phyloP scores from a whole-genome alignment of 2,797 vertebrate genomes.

The Erpetoichthys calabaricus region DNA sequence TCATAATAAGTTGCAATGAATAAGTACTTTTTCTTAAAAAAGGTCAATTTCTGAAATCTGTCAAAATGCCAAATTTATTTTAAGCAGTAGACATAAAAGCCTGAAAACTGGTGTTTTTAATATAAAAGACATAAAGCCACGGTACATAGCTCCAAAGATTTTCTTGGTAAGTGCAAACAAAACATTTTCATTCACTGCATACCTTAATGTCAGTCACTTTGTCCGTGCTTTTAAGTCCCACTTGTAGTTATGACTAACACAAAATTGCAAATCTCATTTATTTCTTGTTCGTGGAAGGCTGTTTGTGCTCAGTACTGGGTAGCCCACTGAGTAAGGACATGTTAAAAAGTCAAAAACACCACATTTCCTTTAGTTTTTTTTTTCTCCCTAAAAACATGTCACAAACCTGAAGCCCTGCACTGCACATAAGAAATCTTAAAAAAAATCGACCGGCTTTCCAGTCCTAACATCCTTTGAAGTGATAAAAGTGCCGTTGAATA shows the following conservation, averaged over 20 bases:
- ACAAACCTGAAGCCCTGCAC: slow-evolving; percentile 27
- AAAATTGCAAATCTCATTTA: slow-evolving; percentile 25
- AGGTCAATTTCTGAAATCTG: too few relatives aligned
- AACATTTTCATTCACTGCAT: background rate
- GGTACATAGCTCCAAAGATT: background rate
- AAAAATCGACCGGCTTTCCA: slow-evolving; percentile 27
- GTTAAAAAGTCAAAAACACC: slow-evolving; percentile 35
- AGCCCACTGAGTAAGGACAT: slow-evolving; percentile 25
- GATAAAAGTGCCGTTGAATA: slow-evolving; percentile 35
- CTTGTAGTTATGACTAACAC: background rate
- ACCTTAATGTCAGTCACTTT: background rate
- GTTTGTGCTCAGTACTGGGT: slow-evolving; percentile 41
- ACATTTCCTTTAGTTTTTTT: slow-evolving; percentile 37
- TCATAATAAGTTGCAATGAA: too few relatives aligned
- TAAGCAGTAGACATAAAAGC: too few relatives aligned
- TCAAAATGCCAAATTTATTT: too few relatives aligned
- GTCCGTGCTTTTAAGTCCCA: background rate
- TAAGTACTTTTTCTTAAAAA: too few relatives aligned
- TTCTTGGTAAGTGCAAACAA: background rate
- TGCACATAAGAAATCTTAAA: slow-evolving; percentile 27
- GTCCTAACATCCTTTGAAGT: slow-evolving; percentile 18
- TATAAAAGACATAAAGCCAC: background rate
- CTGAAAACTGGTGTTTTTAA: too few relatives aligned
- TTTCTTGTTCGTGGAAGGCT: slow-evolving; percentile 29
- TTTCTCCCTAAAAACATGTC: slow-evolving; percentile 31